phyloP scores from a whole-genome alignment of 2,888 invertebrate genomes.

The Trissoscelio sp. region DNA sequence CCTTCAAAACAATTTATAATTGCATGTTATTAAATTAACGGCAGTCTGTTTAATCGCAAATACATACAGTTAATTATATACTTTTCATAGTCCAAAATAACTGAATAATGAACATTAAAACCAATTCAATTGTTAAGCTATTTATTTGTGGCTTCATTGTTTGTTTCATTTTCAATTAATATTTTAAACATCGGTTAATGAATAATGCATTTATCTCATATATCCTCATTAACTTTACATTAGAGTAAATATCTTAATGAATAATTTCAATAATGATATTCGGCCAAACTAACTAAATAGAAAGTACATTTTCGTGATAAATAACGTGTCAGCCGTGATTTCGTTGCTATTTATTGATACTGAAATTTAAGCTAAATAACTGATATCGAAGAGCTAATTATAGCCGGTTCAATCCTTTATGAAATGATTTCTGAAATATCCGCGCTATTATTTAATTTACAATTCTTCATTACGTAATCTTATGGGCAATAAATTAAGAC shows the following conservation, averaged over 20 bases:
- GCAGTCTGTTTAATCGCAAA: too few relatives aligned
- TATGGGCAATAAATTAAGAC: slow-evolving; percentile 13
- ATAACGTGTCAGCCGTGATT: neutral
- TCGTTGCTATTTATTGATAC: neutral
- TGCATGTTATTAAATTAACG: too few relatives aligned
- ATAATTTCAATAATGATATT: neutral
- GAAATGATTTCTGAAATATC: neutral
- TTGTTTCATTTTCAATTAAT: too few relatives aligned
- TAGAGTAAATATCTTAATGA: neutral
- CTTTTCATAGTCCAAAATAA: too few relatives aligned
- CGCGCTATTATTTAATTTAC: neutral
- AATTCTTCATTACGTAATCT: neutral
- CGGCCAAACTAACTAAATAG: neutral
- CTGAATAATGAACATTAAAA: too few relatives aligned
- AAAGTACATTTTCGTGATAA: slow-evolving; percentile 5
- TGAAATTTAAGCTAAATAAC: neutral
- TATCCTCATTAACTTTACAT: too few relatives aligned
- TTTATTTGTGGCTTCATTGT: neutral
- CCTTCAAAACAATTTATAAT: too few relatives aligned
- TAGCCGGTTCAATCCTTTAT: neutral
- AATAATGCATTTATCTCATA: too few relatives aligned
- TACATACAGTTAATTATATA: too few relatives aligned
- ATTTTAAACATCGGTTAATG: too few relatives aligned
- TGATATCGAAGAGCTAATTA: neutral
- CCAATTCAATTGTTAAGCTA: neutral